Evolutionary conservation across 2,888 invertebrate genomes (phyloP).

Genomic region (Oegoconia quadripuncta): DNA sequence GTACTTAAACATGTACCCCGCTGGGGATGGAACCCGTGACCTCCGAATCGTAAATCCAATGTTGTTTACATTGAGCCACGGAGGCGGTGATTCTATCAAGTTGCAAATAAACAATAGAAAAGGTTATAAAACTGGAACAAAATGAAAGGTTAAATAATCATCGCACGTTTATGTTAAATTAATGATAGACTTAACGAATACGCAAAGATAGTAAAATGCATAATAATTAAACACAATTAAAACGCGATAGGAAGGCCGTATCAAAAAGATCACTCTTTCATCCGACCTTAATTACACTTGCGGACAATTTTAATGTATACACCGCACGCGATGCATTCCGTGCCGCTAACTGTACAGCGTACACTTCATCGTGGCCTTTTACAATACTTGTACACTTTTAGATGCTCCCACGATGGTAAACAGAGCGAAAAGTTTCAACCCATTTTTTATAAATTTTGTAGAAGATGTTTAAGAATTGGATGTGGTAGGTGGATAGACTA

Average conservation of each 20-base stretch:
- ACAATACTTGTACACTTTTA: slow-evolving; percentile 30
- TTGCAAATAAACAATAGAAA: too few relatives aligned
- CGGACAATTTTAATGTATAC: slow-evolving; percentile 18
- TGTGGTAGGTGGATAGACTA: slow-evolving; percentile 6
- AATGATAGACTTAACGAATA: too few relatives aligned
- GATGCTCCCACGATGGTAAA: slow-evolving; percentile 41
- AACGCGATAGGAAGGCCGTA: slow-evolving; percentile 2
- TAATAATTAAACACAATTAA: slow-evolving; percentile 1
- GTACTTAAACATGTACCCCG: too few relatives aligned
- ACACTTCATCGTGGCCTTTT: slow-evolving; percentile 27
- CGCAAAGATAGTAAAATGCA: neutral
- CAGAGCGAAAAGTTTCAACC: slow-evolving; percentile 19
- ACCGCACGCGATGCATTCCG: slow-evolving; percentile 26
- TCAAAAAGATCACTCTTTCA: slow-evolving; percentile 3
- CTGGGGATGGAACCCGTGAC: too few relatives aligned
- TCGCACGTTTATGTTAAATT: too few relatives aligned
- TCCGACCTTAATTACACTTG: slow-evolving; percentile 9
- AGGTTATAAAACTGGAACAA: too few relatives aligned
- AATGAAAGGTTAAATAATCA: too few relatives aligned
- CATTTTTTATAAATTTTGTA: slow-evolving; percentile 24
- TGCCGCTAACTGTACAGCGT: slow-evolving; percentile 22
- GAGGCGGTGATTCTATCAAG: too few relatives aligned
- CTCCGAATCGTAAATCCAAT: too few relatives aligned
- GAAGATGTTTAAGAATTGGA: slow-evolving; percentile 10
- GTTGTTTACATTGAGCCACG: too few relatives aligned